Evolutionary conservation across 2,113 vertebrate species (phyloP).

Genomic region (Aplodontia rufa): DNA sequence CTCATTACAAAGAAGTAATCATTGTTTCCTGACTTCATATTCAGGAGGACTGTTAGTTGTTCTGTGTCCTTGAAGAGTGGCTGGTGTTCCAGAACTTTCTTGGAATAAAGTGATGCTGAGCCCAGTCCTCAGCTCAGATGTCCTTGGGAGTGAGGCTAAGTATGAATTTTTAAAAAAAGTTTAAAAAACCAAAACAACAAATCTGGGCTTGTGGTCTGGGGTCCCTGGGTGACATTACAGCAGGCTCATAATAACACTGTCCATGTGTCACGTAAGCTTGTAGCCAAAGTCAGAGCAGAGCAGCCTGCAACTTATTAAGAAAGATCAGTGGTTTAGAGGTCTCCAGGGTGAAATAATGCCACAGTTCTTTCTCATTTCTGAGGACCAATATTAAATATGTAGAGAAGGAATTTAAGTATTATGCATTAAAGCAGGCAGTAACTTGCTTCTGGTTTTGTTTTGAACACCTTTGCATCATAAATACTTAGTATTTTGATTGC

Average conservation of each 20-base stretch:
- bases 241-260: background rate
- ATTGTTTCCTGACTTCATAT: background rate
- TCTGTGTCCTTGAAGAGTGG: background rate
- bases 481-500: background rate
- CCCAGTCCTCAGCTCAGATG: background rate
- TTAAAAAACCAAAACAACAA: background rate
- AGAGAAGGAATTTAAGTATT: slow-evolving; percentile 48
- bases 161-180: background rate
- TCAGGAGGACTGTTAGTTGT: background rate
- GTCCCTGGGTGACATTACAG: background rate
- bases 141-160: background rate
- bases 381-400: slow-evolving; percentile 35
- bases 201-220: background rate
- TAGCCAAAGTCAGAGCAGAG: slow-evolving; percentile 33
- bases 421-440: slow-evolving; percentile 25
- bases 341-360: slow-evolving; percentile 41
- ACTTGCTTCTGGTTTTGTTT: slow-evolving; percentile 56
- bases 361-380: background rate
- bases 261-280: background rate
- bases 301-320: slow-evolving; percentile 53
- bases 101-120: background rate
- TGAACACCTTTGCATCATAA: background rate
- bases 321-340: slow-evolving; percentile 37
- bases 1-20: background rate
- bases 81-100: background rate